Evolutionary conservation across 1,140 invertebrate species (phyloP), one percentile per base, ranked within the genome.

Genomic region (Ectropis grisescens): DNA sequence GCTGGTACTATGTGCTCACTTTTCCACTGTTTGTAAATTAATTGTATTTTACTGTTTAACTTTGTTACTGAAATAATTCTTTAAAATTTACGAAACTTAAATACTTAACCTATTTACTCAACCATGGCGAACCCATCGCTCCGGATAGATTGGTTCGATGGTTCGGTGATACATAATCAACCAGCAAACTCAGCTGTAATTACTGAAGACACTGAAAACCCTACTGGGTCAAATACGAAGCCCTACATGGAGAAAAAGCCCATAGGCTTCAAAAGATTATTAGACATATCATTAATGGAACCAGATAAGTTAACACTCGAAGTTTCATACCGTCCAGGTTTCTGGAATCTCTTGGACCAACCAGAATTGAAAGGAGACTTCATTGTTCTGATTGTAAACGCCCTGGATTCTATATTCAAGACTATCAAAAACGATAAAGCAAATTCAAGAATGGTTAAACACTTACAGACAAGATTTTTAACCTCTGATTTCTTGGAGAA

Each of bases 111-210:
- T n/a, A n/a, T n/a, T n/a, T n/a, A n/a, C n/a, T n/a, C n/a, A n/a
- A n/a, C n/a, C n/a, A n/a, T n/a, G n/a, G n/a, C n/a, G n/a, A 70
- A 70, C 47, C 35, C 49, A 15, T 65, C 69, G 10, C 36, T 75
- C 29, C 55, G 68, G 5, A 80, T 80, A 51, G 75, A 80, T 37
- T 80, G 75, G 75, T 80, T 80, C 40, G 75, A 80, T 48, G 75
- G 75, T 7, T 69, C 66, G 14, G 36, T 71, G 13, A 64, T 64
- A 29, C 68, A 76, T 55, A 58, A 75, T 31, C 44, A 46, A 25
- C 48, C 23, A 19, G 29, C 28, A 2, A 41, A 13, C 25, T 53
- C 55, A 9, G 29, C 42, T 31, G 58, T 68, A 25, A 46, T 27
- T 28, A 61, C 71, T 38, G 61, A 71, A 54, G 67, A 67, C 5